Conservation (phyloP, 1,140 invertebrate genomes). For the Pseudomyrmex flavicornis region DNA sequence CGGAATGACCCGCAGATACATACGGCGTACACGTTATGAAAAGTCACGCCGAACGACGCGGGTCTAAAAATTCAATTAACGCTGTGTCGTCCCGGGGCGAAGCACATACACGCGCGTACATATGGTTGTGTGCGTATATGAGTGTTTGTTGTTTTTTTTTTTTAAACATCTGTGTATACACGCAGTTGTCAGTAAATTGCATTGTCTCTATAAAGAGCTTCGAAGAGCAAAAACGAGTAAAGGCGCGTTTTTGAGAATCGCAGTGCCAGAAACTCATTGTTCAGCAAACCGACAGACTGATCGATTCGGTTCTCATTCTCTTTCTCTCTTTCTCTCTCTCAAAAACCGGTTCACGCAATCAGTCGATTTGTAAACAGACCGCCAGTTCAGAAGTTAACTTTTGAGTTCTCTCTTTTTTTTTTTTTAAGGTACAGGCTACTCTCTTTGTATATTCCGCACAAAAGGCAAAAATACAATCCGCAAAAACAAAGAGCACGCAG, state of each 20-base stretch:
- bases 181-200: conserved; percentile 58
- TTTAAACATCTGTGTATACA: conserved; percentile 33
- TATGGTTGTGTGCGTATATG: not conserved
- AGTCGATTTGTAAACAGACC: too few species aligned
- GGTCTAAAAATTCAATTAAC: conserved; percentile 64
- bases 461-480: conserved; percentile 16
- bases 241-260: conserved; percentile 53
- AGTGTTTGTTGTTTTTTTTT: conserved; percentile 25
- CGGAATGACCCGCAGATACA: conserved; percentile 41
- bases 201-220: conserved; percentile 57
- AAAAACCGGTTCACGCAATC: conserved; percentile 10
- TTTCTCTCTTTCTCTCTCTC: too few species aligned
- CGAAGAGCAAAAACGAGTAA: conserved; percentile 49
- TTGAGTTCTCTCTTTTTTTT: conserved; percentile 32
- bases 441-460: not conserved
- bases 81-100: conserved; percentile 34
- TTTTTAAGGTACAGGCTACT: not conserved
- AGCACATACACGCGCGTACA: not conserved
- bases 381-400: conserved; percentile 12
- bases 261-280: conserved; percentile 49
- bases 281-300: conserved; percentile 36
- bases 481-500: conserved; percentile 29
- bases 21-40: conserved; percentile 52
- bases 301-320: conserved; percentile 8
- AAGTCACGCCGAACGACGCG: conserved; percentile 57